Evolutionary conservation across 2,113 vertebrate species (phyloP).

Genomic region (Pseudorasbora parva): DNA sequence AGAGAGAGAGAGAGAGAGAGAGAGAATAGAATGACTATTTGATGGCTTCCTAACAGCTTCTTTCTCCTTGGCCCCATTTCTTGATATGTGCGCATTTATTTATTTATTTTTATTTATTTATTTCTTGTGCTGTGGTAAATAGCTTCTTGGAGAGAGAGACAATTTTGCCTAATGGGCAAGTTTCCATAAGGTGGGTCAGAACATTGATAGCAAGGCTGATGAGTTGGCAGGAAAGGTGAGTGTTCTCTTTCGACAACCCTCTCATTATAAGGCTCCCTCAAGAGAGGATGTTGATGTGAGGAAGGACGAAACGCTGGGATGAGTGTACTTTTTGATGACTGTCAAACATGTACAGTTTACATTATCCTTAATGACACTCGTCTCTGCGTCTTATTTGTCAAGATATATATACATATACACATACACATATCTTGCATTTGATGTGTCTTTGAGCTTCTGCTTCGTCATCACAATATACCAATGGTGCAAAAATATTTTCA

Average conservation of each 20-base stretch:
- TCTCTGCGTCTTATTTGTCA: slow-evolving; percentile 11
- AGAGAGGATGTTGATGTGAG: slow-evolving; percentile 40
- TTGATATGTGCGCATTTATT: slow-evolving; percentile 52
- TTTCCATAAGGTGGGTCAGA: slow-evolving; percentile 55
- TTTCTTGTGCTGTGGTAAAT: slow-evolving; percentile 60
- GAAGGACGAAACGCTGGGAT: background rate
- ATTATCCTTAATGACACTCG: background rate
- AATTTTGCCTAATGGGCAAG: slow-evolving; percentile 67
- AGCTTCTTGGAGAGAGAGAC: slow-evolving; percentile 60
- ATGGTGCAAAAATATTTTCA: slow-evolving; percentile 11
- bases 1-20: slow-evolving; percentile 10
- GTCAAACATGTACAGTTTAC: slow-evolving; percentile 3
- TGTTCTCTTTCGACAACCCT: slow-evolving; percentile 48
- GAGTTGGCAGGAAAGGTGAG: slow-evolving; percentile 56
- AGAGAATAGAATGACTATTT: slow-evolving; percentile 70
- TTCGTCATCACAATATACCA: slow-evolving; percentile 3
- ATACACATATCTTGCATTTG: background rate
- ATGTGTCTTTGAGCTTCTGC: slow-evolving; percentile 42
- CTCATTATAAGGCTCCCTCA: slow-evolving; percentile 48
- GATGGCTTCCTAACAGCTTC: slow-evolving; percentile 72
- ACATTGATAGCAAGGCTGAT: slow-evolving; percentile 49
- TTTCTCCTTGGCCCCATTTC: slow-evolving; percentile 73
- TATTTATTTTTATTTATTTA: slow-evolving; percentile 20
- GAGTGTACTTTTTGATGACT: slow-evolving; percentile 32
- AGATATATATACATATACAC: too few relatives aligned